Base-by-base conservation (phyloP, 1,140 invertebrate species). In the Nylanderia fulva region DNA sequence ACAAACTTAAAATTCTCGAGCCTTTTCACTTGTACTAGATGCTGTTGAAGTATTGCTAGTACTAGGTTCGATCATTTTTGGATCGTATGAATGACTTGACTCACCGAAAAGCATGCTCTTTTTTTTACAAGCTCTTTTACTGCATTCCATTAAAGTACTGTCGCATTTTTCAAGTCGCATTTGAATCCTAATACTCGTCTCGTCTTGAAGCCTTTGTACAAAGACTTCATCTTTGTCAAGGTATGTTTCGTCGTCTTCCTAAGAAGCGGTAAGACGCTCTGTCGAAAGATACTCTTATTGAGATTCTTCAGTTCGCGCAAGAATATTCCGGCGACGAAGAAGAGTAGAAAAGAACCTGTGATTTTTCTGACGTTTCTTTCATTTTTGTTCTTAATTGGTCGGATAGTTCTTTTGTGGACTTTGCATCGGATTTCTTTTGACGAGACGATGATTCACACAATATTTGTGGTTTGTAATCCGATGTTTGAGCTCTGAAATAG, bases 91-190 rank as follows among this genome's bases (percentile, higher is more conserved):
- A 72, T 13, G 18, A 45, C 27, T 58, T 1, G 36, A 9, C 21
- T 54, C 39, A 8, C 13, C 33, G 39, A 87, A 84, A 18, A 76
- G 8, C 86, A 84, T 85, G 27, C 58, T 13, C 0, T 60, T 18
- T 4, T 87, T 85, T 9, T 36, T 56, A 11, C 89, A 90, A 11
- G 76, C 36, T 13, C 58, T 68, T n/a, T 0, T 6, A 54, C 66
- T 84, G 56, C 89, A 90, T 0, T 87, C 39, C 36, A 54, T 18
- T 27, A 89, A 0, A 0, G 85, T 75, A 29, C 63, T 87, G 3
- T 48, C 45, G 27, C 88, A 90, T 18, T 79, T 75, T 18, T 77
- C 2, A 89, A 8, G 1, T 90, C 68, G 42, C 88, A 90, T 1
- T 60, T 58, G 60, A 69, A 90, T 11, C 88, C 88, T 4, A 77